Base-by-base conservation (phyloP, 1,140 invertebrate genomes). In the Hestina assimilis region DNA sequence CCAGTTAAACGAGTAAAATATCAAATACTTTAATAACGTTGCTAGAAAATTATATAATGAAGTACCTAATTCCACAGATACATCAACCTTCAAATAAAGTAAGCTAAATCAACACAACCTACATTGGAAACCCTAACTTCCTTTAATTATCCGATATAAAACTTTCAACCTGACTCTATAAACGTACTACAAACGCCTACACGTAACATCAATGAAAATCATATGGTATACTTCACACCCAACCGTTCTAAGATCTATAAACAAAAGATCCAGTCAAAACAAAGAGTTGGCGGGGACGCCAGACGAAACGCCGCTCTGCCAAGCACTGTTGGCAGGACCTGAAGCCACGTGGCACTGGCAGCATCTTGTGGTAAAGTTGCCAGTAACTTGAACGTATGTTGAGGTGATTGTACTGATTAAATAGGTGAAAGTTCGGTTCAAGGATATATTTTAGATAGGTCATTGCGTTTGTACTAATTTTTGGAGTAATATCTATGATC, bases 181-280 rank as follows among this genome's bases (percentile, higher is more conserved):
- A 42, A 23, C 3, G 45, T 47, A 54, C 52, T 54, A 47, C 41
- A 11, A n/a, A 12, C 53, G 45, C 53, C 53, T 23, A 55, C 53
- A 40, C 19, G 15, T 26, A 35, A 40, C 53, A 56, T 56, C 43
- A 56, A 56, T 56, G 53, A 48, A 29, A 40, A 40, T 40, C 48
- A 48, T 47, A 47, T 40, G 53, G 31, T 15, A 46, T 35, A 56
- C 24, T 40, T 47, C 29, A 47, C 26, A 46, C 26, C 15, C 33
- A 14, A 24, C 23, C 47, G 51, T 47, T 56, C 53, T 43, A 56
- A 56, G 43, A 47, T 47, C 20, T 46, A 68, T 64, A 72, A 73
- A 70, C 63, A 69, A 67, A 19, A 41, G 59, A 56, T 55, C 60
- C 72, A 79, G 76, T 75, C 79, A 79, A 73, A 82, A 82, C 79